phyloP scores from a whole-genome alignment of 35 echinoderm and acorn worm species.

The Ophioderma brevispina region DNA sequence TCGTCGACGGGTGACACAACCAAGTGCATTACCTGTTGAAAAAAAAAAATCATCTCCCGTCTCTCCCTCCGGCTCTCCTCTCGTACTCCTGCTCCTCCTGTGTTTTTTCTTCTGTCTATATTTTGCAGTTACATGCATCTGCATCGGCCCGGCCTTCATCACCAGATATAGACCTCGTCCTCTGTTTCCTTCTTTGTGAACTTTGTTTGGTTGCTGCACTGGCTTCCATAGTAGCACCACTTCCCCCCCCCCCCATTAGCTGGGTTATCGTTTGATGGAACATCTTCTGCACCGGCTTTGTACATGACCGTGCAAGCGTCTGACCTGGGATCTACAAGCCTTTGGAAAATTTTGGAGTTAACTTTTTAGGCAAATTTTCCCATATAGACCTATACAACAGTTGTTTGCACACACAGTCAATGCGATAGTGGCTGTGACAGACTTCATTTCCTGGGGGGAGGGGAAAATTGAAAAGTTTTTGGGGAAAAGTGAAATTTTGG shows the following conservation, averaged over 20 bases:
- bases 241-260: background rate
- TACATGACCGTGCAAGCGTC: too few species aligned
- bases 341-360: background rate
- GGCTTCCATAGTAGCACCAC: conserved; percentile 14
- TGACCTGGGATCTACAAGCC: background rate
- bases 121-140: conserved; percentile 18
- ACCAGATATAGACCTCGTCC: conserved; percentile 31
- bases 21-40: too few species aligned
- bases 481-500: too few species aligned
- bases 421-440: too few species aligned
- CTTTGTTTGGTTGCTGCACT: background rate
- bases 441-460: too few species aligned
- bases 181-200: conserved; percentile 8
- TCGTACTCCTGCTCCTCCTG: conserved; percentile 74
- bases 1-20: too few species aligned
- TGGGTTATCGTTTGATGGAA: background rate
- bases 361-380: background rate
- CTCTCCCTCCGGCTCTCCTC: conserved; percentile 35
- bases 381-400: background rate
- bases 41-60: background rate
- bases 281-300: too few species aligned
- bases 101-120: conserved; percentile 24
- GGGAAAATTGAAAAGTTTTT: too few species aligned
- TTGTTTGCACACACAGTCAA: too few species aligned
- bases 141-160: conserved; percentile 57